phyloP scores from a whole-genome alignment of 2,888 invertebrate species.

The Mesochorus sp. region DNA sequence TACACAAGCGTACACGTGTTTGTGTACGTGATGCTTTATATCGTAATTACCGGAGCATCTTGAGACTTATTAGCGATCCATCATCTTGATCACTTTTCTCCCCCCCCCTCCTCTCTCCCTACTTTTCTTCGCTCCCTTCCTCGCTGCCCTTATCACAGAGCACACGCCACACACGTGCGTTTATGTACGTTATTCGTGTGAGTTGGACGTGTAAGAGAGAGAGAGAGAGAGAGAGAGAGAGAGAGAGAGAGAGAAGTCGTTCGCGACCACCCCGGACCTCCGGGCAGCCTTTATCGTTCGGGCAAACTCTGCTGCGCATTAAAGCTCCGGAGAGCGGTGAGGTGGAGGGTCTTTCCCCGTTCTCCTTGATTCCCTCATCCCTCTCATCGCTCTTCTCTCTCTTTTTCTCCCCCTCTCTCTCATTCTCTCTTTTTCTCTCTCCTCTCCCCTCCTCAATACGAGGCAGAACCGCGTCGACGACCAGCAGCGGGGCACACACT shows the following conservation, averaged over 20 bases:
- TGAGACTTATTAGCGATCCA: slow-evolving; percentile 52
- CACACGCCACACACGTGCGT: too few species aligned
- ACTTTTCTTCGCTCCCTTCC: neutral
- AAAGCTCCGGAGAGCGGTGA: slow-evolving; percentile 45
- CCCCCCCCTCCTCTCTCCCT: neutral
- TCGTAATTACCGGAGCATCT: slow-evolving; percentile 41
- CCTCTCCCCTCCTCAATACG: slow-evolving; percentile 30
- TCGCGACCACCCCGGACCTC: slow-evolving; percentile 61
- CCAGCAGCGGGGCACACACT: slow-evolving; percentile 36
- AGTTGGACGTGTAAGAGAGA: too few species aligned
- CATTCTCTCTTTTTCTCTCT: slow-evolving; percentile 12
- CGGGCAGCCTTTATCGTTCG: slow-evolving; percentile 60
- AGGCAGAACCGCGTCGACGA: slow-evolving; percentile 39
- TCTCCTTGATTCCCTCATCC: slow-evolving; percentile 24
- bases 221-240: slow-evolving; percentile 45
- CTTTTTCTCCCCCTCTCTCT: slow-evolving; percentile 12
- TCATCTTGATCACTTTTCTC: slow-evolving; percentile 42
- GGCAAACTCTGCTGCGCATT: slow-evolving; percentile 63
- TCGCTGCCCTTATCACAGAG: too few species aligned
- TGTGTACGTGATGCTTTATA: slow-evolving; percentile 2
- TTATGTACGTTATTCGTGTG: too few species aligned
- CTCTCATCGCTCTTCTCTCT: neutral
- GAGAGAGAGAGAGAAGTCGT: slow-evolving; percentile 51
- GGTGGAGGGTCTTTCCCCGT: slow-evolving; percentile 47
- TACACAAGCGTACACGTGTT: neutral